Percentiles rank a stretch among this genome's conserved stretches.
These are phyloP conservation scores for Cantharis flavilabris DNA, from an alignment of 2,888 invertebrate species.

Conservation along the genomic window DNA sequence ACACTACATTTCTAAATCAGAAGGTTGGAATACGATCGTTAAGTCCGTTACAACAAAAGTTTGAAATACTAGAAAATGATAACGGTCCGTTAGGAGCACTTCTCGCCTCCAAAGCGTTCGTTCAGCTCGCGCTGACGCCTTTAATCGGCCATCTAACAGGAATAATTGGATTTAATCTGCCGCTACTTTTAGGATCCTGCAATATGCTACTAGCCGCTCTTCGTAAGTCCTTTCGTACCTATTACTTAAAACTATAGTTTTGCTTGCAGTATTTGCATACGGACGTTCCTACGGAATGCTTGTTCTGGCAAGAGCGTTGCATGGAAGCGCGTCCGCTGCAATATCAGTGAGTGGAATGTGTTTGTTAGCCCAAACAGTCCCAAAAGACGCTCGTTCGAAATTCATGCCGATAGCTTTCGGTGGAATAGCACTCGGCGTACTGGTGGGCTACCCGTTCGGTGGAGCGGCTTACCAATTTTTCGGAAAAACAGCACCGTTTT, in stretches of 20 bases:
- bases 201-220: constrained; percentile 70
- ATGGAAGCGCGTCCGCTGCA: constrained; percentile 81
- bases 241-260: not conserved
- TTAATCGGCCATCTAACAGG: constrained; percentile 71
- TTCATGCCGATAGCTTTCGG: constrained; percentile 84
- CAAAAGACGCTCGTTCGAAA: constrained; percentile 62
- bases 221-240: constrained; percentile 58
- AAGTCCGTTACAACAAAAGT: constrained; percentile 54
- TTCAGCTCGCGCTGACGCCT: constrained; percentile 79
- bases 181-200: constrained; percentile 70
- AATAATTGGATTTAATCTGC: constrained; percentile 68
- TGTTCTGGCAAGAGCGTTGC: constrained; percentile 74
- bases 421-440: constrained; percentile 78
- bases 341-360: constrained; percentile 83
- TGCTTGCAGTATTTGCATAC: constrained; percentile 71
- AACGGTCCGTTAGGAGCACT: constrained; percentile 71
- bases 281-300: constrained; percentile 71
- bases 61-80: constrained; percentile 59
- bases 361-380: constrained; percentile 67
- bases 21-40: constrained; percentile 44
- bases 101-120: constrained; percentile 77
- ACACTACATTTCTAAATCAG: constrained; percentile 32
- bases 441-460: constrained; percentile 82
- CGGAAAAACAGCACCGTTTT: constrained; percentile 76
- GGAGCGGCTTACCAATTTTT: constrained; percentile 76